Base-by-base conservation (phyloP, 2,797 vertebrate genomes). In the Oryzias dopingdopingensis region DNA sequence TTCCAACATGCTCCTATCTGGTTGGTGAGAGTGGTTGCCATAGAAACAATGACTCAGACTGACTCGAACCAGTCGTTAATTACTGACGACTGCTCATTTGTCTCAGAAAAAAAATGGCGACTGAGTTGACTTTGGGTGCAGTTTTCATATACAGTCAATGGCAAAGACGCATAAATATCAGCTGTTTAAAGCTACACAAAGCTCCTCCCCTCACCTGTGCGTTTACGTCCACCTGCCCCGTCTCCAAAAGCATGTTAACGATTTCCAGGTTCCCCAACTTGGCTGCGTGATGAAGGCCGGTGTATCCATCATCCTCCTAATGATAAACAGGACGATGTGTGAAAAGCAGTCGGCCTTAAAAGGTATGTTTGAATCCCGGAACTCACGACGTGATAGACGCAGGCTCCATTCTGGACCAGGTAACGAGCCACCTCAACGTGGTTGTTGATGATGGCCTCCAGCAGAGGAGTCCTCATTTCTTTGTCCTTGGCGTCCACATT, bases 221-320 rank as follows among this genome's bases (percentile, higher is more conserved):
- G 0, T 97, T 97, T 4, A 97, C 92, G 7, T 97, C 95, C 69
- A 95, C 95, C 75, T 96, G 94, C 1, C 96, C 96, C 0, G 95
- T 97, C 82, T 94, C 92, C 24, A 97, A 86, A 41, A 97, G 86
- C 82, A 96, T 91, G 18, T 70, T 92, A 17, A 97, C 91, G 58
- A 95, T 94, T 58, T 95, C 94, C 72, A 94, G 77, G 74, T 90
- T 95, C 37, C 95, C 95, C 43, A 92, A 88, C 71, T 97, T 96
- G 79, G 96, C 95, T 2, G 96, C 95, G 0, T 96, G 96, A 69
- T 97, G 96, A 12, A 97, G 94, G 47, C 96, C 95, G 0, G 95
- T 96, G n/a, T 96, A 97, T 1, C 94, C 94, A 0, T 96, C 95
- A 1, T 95, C 94, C 69, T 97, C 96, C 96, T 96, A 62, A 51